A percentile compares a stretch with the other conserved stretches of the same genome.
These are phyloP conservation scores for Tokudaia tokunoshimensis DNA, from an alignment of 2,797 vertebrate genomes.

Conservation along the genomic window DNA sequence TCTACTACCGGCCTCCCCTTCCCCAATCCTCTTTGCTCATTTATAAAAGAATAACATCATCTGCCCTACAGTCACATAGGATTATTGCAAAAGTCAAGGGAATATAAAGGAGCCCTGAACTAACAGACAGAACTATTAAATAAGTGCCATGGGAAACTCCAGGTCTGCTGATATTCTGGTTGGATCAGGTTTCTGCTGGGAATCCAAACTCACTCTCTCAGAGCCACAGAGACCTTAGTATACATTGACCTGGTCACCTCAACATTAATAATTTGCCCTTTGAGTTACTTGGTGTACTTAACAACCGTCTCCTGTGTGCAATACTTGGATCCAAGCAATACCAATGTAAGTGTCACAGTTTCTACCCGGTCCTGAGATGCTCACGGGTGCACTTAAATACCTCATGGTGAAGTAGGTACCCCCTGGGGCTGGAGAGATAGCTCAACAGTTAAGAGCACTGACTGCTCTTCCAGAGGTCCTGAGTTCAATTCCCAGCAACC, in stretches of 20 bases:
- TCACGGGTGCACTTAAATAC: background rate
- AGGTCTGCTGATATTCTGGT: background rate
- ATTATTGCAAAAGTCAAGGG: background rate
- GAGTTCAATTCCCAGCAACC: too few species aligned
- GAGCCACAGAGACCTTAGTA: background rate
- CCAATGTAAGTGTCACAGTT: background rate
- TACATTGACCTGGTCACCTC: background rate
- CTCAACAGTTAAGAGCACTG: too few species aligned
- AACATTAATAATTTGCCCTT: background rate
- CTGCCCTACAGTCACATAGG: background rate
- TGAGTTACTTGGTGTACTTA: background rate
- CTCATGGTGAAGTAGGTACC: background rate
- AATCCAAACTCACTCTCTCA: background rate
- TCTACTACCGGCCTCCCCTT: background rate
- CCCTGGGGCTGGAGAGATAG: too few species aligned
- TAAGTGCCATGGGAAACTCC: background rate
- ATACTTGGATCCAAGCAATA: background rate
- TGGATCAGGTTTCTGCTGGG: background rate
- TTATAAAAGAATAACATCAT: background rate
- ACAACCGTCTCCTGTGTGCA: background rate
- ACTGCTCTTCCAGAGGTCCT: too few species aligned
- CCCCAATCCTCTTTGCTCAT: background rate
- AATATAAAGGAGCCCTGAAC: background rate
- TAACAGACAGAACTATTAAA: conserved; percentile 2
- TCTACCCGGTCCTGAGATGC: background rate